Evolutionary conservation across 1,140 invertebrate species (phyloP), one percentile per base, ranked within the genome.

Genomic region (Cydia amplana): DNA sequence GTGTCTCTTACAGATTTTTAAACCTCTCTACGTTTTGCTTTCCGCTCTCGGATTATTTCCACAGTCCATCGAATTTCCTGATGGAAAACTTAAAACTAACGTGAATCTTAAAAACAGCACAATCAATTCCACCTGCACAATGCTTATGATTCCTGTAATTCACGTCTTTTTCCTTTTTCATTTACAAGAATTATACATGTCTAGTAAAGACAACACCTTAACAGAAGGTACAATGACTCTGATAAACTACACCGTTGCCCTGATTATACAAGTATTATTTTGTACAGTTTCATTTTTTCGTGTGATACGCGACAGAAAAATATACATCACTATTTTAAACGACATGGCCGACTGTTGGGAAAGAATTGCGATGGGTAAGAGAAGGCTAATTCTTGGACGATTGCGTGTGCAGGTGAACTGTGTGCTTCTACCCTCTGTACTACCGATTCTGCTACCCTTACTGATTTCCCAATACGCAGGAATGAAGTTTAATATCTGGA

Each of bases 381-480:
- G 65, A 7, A 70, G n/a, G 2, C 9, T 40, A 16, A 70, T 70
- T 70, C 65, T 70, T 40, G 65, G 65, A 70, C 14, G n/a, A 70
- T 12, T 70, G 1, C 25, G 65, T 4, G 65, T 70, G 14, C 65
- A 70, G 9, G 65, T 70, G 5, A 70, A 70, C n/a, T 70, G 55
- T 60, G 18, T 60, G 6, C 7, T 60, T 9, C 18, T 60, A 16
- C 6, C 7, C 2, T 9, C 55, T 60, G n/a, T 60, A 10, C 2
- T 60, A 9, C 18, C 10, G 18, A 60, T 7, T 60, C 5, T 51
- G n/a, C 4, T 51, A n/a, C 10, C 18, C 3, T 4, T 10, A 23
- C 4, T 20, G 7, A 6, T 60, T 6, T n/a, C n/a, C 2, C 0
- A 0, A 10, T 23, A 60, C 9, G 23, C 9, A 1, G 18, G 9